Base-by-base conservation (phyloP, 2,797 vertebrate genomes). In the Hydrocynus forskahlii region DNA sequence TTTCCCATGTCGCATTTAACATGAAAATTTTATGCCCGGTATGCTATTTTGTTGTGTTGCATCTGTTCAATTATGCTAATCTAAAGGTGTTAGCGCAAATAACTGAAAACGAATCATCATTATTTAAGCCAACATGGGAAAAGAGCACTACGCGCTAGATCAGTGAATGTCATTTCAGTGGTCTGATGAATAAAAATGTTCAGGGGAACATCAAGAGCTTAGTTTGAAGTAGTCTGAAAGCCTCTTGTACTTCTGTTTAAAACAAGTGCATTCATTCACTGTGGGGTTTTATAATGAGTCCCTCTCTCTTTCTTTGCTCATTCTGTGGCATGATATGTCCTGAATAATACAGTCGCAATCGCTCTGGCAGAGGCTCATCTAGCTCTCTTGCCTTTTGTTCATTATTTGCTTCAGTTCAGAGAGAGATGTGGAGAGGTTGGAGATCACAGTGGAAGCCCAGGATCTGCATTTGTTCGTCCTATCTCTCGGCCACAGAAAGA, bases 31-130 rank as follows among this genome's bases (percentile, higher is more conserved):
- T 89, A 88, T 87, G 87, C 85, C 78, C 83, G 19, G 82, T 85
- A 87, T 89, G 83, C 87, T 90, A 64, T 29, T 78, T 85, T 86
- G 82, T 79, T 86, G 88, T 87, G 84, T 85, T 89, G 89, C 88
- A 87, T 86, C 88, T 90, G 89, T 91, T 90, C 87, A 88, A 84
- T 91, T 88, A 90, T 87, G 86, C 83, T 91, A 88, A 91, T 90
- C 78, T 67, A 50, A 88, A 88, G 59, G 79, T 89, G 87, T 83
- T 85, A 72, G 64, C 81, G 83, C 86, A 82, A 88, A 90, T 89
- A 86, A 89, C 81, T 81, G 80, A 86, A 79, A 84, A 88, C 84
- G 84, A 75, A 83, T 75, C 75, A 81, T 81, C 68, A 87, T 88
- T 89, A 85, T 89, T 88, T 86, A 82, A 83, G 81, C 68, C 81